A percentile compares a stretch with the other conserved stretches of the same genome.
phyloP scores from a whole-genome alignment of 2,797 vertebrate genomes.

The Catamblyrhynchus diadema region DNA sequence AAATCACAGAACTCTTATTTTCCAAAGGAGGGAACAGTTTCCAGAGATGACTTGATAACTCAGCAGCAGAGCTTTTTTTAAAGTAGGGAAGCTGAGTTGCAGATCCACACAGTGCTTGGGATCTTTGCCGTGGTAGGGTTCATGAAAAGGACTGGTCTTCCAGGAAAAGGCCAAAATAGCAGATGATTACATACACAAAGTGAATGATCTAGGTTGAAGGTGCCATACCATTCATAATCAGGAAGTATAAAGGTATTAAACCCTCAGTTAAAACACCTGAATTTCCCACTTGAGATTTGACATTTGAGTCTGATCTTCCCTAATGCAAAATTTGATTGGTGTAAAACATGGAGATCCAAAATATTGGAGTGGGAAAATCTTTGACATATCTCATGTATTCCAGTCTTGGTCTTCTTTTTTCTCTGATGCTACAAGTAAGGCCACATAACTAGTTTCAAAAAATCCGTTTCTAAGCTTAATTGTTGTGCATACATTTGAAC shows the following conservation, averaged over 20 bases:
- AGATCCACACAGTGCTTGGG: background rate
- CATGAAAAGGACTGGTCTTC: background rate
- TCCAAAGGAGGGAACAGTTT: background rate
- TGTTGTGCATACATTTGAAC: background rate
- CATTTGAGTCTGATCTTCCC: background rate
- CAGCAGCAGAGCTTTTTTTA: background rate
- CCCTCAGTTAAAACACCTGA: background rate
- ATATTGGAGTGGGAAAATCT: background rate
- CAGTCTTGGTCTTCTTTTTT: background rate
- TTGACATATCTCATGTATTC: background rate
- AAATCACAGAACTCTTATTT: background rate
- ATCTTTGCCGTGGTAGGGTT: rapidly evolving
- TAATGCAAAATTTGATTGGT: background rate
- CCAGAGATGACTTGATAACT: background rate
- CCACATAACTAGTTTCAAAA: background rate
- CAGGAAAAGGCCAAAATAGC: background rate
- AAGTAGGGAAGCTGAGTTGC: background rate
- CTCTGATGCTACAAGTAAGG: background rate
- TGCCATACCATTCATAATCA: background rate
- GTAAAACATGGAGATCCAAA: background rate
- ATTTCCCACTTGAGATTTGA: background rate
- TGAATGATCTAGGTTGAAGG: background rate
- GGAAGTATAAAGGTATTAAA: background rate
- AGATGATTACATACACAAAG: background rate
- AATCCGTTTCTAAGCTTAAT: background rate